A percentile compares a stretch with the other conserved stretches of the same genome.
These are phyloP conservation scores for Lagorchestes hirsutus DNA, from an alignment of 2,797 vertebrate species.

Conservation along the genomic window DNA sequence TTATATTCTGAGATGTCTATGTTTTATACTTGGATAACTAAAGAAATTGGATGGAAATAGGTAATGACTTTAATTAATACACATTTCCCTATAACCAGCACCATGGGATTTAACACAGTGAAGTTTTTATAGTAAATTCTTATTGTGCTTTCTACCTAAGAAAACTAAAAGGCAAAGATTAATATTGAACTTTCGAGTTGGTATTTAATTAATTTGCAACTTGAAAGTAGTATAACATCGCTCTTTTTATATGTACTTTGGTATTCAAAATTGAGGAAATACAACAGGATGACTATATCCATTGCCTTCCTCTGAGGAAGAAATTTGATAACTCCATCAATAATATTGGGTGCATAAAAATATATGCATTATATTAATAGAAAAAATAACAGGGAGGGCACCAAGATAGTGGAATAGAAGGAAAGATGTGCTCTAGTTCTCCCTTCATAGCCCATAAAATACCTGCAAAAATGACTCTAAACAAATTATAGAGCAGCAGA, in stretches of 20 bases:
- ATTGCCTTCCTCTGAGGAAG: background rate
- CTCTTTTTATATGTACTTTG: background rate
- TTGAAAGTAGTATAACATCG: background rate
- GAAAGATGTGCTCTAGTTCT: too few species aligned
- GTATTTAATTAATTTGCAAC: background rate
- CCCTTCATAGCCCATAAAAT: too few species aligned
- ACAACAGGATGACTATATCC: background rate
- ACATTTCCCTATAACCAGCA: conserved; percentile 43
- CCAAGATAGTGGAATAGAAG: too few species aligned
- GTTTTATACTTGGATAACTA: background rate
- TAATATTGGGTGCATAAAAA: background rate
- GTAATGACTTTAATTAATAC: conserved; percentile 64
- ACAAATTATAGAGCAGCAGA: too few species aligned
- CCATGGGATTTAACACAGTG: conserved; percentile 7
- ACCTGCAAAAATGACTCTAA: too few species aligned
- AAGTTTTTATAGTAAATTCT: conserved; percentile 22
- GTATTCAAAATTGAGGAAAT: background rate
- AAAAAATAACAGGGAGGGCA: too few species aligned
- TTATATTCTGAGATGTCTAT: conserved; percentile 1
- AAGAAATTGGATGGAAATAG: conserved; percentile 65
- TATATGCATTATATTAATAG: too few species aligned
- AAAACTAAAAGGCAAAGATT: conserved; percentile 52
- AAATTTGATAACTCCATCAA: background rate
- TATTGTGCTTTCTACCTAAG: background rate
- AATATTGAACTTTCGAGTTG: conserved; percentile 33